These are phyloP conservation scores for Oscheius sp. DNA, from an alignment of 2,888 invertebrate genomes.

Conservation along the genomic window DNA sequence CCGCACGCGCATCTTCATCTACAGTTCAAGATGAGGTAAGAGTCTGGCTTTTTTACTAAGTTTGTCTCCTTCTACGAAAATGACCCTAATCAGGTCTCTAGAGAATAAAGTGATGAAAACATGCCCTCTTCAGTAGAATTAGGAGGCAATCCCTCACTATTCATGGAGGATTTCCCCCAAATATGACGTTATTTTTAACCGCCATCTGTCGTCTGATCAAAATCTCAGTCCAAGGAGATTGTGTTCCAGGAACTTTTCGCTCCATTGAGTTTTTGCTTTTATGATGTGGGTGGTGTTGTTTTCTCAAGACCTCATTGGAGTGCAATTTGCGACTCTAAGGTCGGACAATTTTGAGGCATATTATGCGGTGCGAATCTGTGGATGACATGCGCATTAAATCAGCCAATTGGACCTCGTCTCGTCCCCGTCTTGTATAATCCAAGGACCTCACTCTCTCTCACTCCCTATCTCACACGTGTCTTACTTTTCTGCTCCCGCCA, in stretches of 20 bases:
- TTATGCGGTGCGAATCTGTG: conserved; percentile 25
- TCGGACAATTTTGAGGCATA: conserved; percentile 4
- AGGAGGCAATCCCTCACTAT: conserved; percentile 14
- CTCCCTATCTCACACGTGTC: not conserved
- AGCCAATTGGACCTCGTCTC: conserved; percentile 1
- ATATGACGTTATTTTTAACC: conserved; percentile 21
- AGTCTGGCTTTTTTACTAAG: too few relatives aligned
- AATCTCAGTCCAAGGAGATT: not conserved
- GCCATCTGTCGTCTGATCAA: not conserved
- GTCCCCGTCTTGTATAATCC: conserved; percentile 1
- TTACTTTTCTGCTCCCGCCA: not conserved
- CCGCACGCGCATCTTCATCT: conserved; percentile 1
- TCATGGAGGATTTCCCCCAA: not conserved
- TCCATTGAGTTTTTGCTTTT: not conserved
- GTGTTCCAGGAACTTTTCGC: conserved; percentile 1
- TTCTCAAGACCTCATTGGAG: not conserved
- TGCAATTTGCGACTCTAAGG: not conserved
- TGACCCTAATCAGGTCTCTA: conserved; percentile 11
- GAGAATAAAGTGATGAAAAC: not conserved
- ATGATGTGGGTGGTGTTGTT: conserved; percentile 8
- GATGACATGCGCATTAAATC: conserved; percentile 27
- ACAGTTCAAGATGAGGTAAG: conserved; percentile 4
- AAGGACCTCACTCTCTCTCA: not conserved
- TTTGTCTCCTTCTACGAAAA: not conserved
- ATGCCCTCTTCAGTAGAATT: conserved; percentile 1